Conservation (phyloP, 1,140 invertebrate genomes). For the Bombus vancouverensis region DNA sequence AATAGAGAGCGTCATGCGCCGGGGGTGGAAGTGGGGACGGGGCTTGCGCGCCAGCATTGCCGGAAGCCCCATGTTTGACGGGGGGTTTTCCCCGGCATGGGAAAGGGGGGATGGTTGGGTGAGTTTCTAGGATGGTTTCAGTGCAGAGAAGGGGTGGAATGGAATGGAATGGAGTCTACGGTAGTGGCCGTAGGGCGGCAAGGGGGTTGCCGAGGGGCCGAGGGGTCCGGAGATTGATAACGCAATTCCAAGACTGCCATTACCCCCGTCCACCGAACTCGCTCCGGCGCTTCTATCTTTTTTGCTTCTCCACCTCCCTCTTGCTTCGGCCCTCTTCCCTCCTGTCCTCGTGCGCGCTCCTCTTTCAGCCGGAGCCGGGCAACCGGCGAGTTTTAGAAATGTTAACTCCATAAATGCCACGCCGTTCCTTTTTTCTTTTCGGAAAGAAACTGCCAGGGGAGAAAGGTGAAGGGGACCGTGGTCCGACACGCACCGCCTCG, state of each 20-base stretch:
- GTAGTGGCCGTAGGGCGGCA: conserved; percentile 71
- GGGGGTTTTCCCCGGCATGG: conserved; percentile 57
- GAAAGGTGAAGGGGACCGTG: conserved; percentile 25
- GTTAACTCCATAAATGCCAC: conserved; percentile 83
- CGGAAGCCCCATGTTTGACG: conserved; percentile 78
- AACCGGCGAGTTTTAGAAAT: conserved; percentile 82
- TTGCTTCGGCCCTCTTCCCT: conserved; percentile 30
- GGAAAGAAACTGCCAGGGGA: conserved; percentile 11
- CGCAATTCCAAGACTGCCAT: conserved; percentile 83
- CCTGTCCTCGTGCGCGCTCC: conserved; percentile 27
- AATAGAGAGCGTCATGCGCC: conserved; percentile 67
- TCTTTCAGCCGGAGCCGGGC: conserved; percentile 63
- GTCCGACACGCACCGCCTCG: conserved; percentile 47
- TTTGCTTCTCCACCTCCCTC: conserved; percentile 71
- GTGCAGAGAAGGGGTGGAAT: conserved; percentile 66
- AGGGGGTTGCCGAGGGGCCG: conserved; percentile 61
- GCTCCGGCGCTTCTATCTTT: conserved; percentile 81
- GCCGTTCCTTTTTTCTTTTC: conserved; percentile 58
- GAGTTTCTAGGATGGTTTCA: conserved; percentile 65
- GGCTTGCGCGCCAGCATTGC: conserved; percentile 73
- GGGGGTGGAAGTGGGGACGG: conserved; percentile 70
- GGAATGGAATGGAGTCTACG: conserved; percentile 79
- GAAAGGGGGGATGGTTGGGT: conserved; percentile 56
- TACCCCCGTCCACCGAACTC: conserved; percentile 79
- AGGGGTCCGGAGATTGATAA: conserved; percentile 82